Evolutionary conservation across 2,113 vertebrate species (phyloP), one percentile per base, ranked within the genome.

Genomic region (Onychorhynchus coronatus): DNA sequence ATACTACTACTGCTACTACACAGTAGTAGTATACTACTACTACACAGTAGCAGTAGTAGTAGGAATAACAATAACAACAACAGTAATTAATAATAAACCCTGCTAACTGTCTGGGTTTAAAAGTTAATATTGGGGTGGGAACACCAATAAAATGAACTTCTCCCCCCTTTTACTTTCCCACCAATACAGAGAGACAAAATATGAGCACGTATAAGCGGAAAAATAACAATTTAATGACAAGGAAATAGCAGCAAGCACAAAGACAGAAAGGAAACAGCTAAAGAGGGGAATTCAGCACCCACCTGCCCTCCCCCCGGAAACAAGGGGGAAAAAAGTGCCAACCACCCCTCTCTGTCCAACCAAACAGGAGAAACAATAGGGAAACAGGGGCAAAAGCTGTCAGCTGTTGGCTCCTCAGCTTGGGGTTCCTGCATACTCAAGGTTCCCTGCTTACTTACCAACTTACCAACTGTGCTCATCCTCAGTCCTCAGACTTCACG

Each of bases 401-500:
- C 16, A 5, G 24, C 19, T 63, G 12, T 72, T 81, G 35, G 33
- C 31, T 89, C 27, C 44, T 87, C n/a, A 66, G 8, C 13, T 27
- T 52, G 16, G 14, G 22, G 37, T 28, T 94, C 12, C 39, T 65
- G 15, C n/a, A 59, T 19, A 53, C 41, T 47, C 3, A 2, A 21
- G 13, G 7, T 21, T 83, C 23, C 22, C 55, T 46, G 6, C n/a
- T 73, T 63, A 52, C 49, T 67, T 81, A 53, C 22, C 37, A 52
- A 8, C 35, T 25, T 10, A 47, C 7, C 39, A 19, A 2, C 20
- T 19, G 23, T 3, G 5, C 9, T 59, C 3, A 1, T 58, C 28
- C 49, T 72, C 25, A 49, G 75, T 20, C 24, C 31, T 49, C 0
- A 0, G 5, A 53, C 20, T 6, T 67, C 8, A 2, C 1, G 3